A percentile compares a stretch with the other conserved stretches of the same genome.
Evolutionary conservation across 2,113 vertebrate genomes (phyloP).

Genomic region (Pseudorectes ferrugineus): DNA sequence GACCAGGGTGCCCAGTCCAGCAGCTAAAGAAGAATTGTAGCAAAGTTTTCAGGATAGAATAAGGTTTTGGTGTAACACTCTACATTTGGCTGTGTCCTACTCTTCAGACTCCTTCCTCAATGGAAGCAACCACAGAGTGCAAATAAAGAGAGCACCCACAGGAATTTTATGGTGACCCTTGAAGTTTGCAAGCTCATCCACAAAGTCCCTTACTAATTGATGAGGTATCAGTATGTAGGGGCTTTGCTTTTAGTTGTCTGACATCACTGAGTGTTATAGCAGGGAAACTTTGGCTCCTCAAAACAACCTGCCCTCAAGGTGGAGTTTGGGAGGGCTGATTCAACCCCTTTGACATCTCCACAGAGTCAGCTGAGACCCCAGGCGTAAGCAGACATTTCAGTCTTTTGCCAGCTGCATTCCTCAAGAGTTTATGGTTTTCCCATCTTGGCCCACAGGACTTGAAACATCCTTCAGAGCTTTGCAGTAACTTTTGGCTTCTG

Average conservation of each 20-base stretch:
- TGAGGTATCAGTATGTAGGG: background rate
- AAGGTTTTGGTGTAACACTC: background rate
- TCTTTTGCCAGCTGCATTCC: background rate
- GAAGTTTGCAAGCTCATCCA: background rate
- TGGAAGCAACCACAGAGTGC: background rate
- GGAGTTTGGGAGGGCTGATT: background rate
- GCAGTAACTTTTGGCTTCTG: background rate
- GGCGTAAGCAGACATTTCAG: background rate
- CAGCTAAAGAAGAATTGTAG: background rate
- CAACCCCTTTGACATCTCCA: background rate
- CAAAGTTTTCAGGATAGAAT: background rate
- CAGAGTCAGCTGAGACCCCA: background rate
- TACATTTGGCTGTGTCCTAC: background rate
- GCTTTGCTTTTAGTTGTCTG: background rate
- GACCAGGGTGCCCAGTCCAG: background rate
- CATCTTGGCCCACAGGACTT: background rate
- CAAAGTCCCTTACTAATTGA: background rate
- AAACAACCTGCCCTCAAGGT: background rate
- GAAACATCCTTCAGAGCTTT: background rate
- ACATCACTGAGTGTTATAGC: accelerated
- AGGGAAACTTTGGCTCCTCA: background rate
- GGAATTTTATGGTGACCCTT: background rate
- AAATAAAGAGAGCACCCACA: background rate
- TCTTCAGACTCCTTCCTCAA: background rate
- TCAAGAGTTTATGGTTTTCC: background rate